These are phyloP conservation scores for Psilanteris sp. DNA, from an alignment of 1,140 invertebrate genomes.

Conservation along the genomic window DNA sequence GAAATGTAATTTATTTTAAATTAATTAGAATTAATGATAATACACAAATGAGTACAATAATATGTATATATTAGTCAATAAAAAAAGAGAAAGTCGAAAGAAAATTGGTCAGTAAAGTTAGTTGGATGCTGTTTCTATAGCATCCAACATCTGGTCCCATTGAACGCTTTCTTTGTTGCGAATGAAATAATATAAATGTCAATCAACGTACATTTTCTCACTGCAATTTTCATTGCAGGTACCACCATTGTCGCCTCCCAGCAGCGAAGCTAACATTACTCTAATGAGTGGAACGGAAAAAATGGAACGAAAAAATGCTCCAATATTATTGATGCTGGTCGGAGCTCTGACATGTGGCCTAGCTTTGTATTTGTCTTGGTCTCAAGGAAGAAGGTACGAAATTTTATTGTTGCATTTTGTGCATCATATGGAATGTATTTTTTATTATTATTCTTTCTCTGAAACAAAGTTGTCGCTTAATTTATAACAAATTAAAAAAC, in stretches of 20 bases:
- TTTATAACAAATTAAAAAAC: too few species aligned
- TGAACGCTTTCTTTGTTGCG: constrained; percentile 11
- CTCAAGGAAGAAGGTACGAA: constrained; percentile 74
- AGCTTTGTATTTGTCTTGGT: constrained; percentile 75
- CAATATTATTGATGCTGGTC: constrained; percentile 72
- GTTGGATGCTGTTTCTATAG: not conserved
- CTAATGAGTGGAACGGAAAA: constrained; percentile 75
- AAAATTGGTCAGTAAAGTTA: constrained; percentile 8
- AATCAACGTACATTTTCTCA: constrained; percentile 27
- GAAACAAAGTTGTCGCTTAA: too few species aligned
- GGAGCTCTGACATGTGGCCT: constrained; percentile 77
- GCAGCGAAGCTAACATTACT: constrained; percentile 76
- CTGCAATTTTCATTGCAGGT: too few species aligned
- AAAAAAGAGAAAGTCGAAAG: constrained; percentile 29
- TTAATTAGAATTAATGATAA: too few species aligned
- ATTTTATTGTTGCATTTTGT: too few species aligned
- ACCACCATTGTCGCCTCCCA: constrained; percentile 75
- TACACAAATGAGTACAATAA: too few species aligned
- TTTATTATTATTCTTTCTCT: too few species aligned
- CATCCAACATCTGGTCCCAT: constrained; percentile 37
- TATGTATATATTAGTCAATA: too few species aligned
- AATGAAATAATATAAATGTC: constrained; percentile 14
- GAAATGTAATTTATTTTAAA: too few species aligned
- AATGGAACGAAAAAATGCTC: constrained; percentile 73
- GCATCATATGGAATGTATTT: too few species aligned